A percentile compares a stretch with the other conserved stretches of the same genome.
These are phyloP conservation scores for Lamprologus ornatipinnis DNA, from an alignment of 2,113 vertebrate genomes.

Conservation along the genomic window DNA sequence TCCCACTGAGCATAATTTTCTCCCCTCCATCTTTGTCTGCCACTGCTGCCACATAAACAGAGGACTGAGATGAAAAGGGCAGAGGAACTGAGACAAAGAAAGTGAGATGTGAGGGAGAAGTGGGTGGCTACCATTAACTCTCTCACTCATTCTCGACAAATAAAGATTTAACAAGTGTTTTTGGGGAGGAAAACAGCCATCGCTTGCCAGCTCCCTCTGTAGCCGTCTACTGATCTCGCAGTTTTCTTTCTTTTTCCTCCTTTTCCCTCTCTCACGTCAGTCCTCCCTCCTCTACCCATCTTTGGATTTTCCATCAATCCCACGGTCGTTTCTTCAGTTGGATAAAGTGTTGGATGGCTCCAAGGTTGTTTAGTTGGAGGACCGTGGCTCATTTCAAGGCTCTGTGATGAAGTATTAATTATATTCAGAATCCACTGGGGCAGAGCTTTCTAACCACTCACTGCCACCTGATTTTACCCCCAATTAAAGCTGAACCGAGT, in stretches of 20 bases:
- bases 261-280: neutral
- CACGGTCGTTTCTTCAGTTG: neutral
- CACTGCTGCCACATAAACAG: slow-evolving; percentile 39
- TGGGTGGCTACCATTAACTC: neutral
- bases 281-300: neutral
- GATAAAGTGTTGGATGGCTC: neutral
- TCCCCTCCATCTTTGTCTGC: slow-evolving; percentile 31
- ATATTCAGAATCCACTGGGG: slow-evolving; percentile 35
- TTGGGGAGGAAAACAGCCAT: neutral
- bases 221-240: neutral
- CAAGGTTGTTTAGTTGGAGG: slow-evolving; percentile 19
- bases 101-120: neutral
- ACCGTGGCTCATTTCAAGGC: slow-evolving; percentile 43
- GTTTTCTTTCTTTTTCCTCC: neutral
- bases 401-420: slow-evolving; percentile 64
- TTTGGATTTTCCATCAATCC: neutral
- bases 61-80: slow-evolving; percentile 1
- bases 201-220: neutral
- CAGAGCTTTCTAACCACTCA: slow-evolving; percentile 31
- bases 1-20: slow-evolving; percentile 70
- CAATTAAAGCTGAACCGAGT: slow-evolving; percentile 51
- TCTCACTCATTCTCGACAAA: neutral
- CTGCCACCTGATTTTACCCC: slow-evolving; percentile 51
- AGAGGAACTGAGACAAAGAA: neutral
- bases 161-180: neutral